phyloP scores from a whole-genome alignment of 2,888 invertebrate species.

The Dexiosoma caninum region DNA sequence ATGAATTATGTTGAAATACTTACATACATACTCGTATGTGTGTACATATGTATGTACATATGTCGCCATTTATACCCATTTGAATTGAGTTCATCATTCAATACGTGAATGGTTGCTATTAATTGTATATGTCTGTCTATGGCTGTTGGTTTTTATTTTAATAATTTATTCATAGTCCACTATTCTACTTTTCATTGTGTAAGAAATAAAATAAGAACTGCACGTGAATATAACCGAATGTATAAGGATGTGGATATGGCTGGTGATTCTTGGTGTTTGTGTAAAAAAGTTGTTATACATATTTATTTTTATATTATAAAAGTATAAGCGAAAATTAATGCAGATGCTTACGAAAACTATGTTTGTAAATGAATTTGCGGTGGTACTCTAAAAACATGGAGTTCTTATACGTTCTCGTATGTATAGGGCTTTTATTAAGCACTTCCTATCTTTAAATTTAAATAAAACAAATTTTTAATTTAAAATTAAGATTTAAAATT shows the following conservation, averaged over 20 bases:
- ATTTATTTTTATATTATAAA: too few relatives aligned
- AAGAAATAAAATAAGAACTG: slow-evolving; percentile 3
- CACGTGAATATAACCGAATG: slow-evolving; percentile 2
- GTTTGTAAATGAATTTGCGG: too few relatives aligned
- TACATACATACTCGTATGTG: too few relatives aligned
- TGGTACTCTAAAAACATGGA: too few relatives aligned
- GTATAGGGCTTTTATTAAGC: too few relatives aligned
- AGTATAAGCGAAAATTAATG: not conserved
- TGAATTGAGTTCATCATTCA: slow-evolving; percentile 57
- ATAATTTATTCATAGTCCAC: slow-evolving; percentile 60
- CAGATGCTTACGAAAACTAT: slow-evolving; percentile 32
- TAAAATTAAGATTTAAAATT: too few relatives aligned
- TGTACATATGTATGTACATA: too few relatives aligned
- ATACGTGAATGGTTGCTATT: slow-evolving; percentile 34
- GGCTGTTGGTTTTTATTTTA: not conserved
- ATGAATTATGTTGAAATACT: too few relatives aligned
- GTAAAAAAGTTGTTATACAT: slow-evolving; percentile 4
- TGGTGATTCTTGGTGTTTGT: not conserved
- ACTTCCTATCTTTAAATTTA: too few relatives aligned
- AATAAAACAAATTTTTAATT: too few relatives aligned
- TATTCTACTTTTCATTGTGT: slow-evolving; percentile 49
- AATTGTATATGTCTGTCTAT: not conserved
- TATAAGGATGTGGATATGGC: slow-evolving; percentile 20
- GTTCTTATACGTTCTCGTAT: too few relatives aligned
- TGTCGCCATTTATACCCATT: slow-evolving; percentile 12